Base-by-base conservation (phyloP, 2,113 vertebrate genomes). In the Sminthopsis crassicaudata region DNA sequence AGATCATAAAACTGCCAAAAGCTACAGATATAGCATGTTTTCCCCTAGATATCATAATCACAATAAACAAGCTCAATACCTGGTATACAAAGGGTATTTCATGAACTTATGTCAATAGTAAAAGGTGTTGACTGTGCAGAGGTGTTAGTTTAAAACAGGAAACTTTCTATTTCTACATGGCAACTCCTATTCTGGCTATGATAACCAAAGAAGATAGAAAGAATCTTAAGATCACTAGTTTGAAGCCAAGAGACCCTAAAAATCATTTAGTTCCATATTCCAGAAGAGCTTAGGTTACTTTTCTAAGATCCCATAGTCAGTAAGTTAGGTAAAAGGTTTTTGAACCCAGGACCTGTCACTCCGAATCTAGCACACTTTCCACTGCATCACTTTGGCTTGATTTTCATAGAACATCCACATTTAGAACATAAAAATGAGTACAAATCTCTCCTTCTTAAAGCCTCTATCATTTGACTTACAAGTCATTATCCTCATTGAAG, bases 11-110 rank as follows among this genome's bases (percentile, higher is more conserved):
- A 46, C 90, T 96, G 94, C 53, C 26, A 94, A 93, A 42, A 95
- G 94, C 54, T 92, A 95, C 96, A 1, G 91, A 94, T 0, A 26
- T 36, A 96, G 97, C 50, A 36, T 84, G 95, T 95, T 97, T 8
- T 97, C 97, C 7, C 0, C 96, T 95, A 89, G 48, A 50, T 97
- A 90, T 95, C 96, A 88, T 92, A 97, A 92, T 46, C 96, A 23
- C 67, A 97, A 60, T 88, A 97, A 97, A 98, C 42, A 96, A 91
- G 96, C 46, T 48, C 93, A 96, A n/a, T 0, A 0, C 53, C 46
- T 76, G 94, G 92, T 91, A 97, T n/a, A 96, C 16, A 95, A 84
- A 54, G 94, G n/a, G 50, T 90, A 96, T 96, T 94, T 95, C 53
- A 96, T 54, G 51, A 97, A 96, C 46, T 90, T 46, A 23, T 94